A percentile compares a stretch with the other conserved stretches of the same genome.
phyloP scores from a whole-genome alignment of 2,888 invertebrate genomes.

The Azorinus chamasolen region DNA sequence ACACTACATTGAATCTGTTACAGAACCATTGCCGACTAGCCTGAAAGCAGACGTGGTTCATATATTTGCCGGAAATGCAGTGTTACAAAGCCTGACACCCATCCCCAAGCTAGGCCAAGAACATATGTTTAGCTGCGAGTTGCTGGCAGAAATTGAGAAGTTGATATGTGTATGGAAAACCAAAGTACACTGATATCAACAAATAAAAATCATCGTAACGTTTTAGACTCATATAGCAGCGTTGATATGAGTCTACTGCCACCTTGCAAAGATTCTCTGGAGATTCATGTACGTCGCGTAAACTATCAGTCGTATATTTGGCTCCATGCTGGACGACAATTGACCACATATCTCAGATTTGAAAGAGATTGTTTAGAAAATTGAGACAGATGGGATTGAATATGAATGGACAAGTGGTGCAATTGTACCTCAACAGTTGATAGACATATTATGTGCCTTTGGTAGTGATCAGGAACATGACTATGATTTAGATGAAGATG shows the following conservation, averaged over 20 bases:
- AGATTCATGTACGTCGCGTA: slow-evolving; percentile 39
- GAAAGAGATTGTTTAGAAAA: slow-evolving; percentile 28
- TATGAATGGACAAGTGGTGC: not conserved
- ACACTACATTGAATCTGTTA: slow-evolving; percentile 12
- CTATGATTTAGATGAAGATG: too few relatives aligned
- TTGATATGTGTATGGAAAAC: slow-evolving; percentile 32
- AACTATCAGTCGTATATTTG: slow-evolving; percentile 51
- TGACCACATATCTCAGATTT: slow-evolving; percentile 19
- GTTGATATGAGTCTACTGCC: slow-evolving; percentile 46
- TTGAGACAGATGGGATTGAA: slow-evolving; percentile 4
- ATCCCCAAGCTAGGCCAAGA: slow-evolving; percentile 38
- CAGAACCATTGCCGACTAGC: slow-evolving; percentile 1
- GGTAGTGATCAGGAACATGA: too few relatives aligned
- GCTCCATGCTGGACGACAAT: slow-evolving; percentile 23
- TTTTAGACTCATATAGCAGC: slow-evolving; percentile 19
- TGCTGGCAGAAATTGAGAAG: slow-evolving; percentile 13
- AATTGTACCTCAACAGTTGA: slow-evolving; percentile 1
- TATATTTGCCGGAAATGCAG: slow-evolving; percentile 39
- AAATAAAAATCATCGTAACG: slow-evolving; percentile 6
- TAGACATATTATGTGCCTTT: slow-evolving; percentile 15
- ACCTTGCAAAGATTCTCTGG: slow-evolving; percentile 34
- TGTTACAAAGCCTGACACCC: slow-evolving; percentile 10
- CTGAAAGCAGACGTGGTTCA: slow-evolving; percentile 7
- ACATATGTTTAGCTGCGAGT: not conserved
- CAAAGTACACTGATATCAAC: slow-evolving; percentile 13